A percentile compares a stretch with the other conserved stretches of the same genome.
These are phyloP conservation scores for Thera britannica DNA, from an alignment of 2,888 invertebrate species.

Conservation along the genomic window DNA sequence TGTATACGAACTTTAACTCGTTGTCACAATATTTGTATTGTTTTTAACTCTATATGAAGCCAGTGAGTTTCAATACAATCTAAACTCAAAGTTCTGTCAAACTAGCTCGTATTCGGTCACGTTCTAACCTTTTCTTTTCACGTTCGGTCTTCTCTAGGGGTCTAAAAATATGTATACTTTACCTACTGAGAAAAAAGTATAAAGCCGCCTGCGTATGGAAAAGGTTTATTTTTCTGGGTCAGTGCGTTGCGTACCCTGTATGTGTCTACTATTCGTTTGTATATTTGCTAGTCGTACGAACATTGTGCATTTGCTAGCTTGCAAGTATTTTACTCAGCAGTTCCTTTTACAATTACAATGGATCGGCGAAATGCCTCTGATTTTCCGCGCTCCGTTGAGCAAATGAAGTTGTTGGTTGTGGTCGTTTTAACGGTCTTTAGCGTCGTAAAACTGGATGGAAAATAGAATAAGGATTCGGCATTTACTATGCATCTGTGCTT, in stretches of 20 bases:
- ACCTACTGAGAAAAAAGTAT: no score
- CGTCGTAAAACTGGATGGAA: conserved; percentile 37
- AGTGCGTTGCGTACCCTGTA: background rate
- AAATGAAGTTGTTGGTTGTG: conserved; percentile 34
- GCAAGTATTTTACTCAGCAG: conserved; percentile 7
- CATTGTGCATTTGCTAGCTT: conserved; percentile 14
- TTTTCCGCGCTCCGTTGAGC: conserved; percentile 27
- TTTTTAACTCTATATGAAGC: no score
- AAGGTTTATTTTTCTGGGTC: background rate
- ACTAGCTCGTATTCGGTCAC: no score
- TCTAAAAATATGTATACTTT: no score
- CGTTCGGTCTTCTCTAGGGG: no score
- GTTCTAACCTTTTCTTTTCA: no score
- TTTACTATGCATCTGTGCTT: conserved; percentile 7
- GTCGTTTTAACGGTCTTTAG: conserved; percentile 31
- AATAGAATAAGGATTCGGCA: conserved; percentile 26
- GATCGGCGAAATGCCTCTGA: conserved; percentile 12
- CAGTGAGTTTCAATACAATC: no score
- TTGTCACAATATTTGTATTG: no score
- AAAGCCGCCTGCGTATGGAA: background rate
- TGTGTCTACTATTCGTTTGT: background rate
- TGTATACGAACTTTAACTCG: no score
- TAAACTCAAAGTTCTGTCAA: no score
- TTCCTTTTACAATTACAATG: conserved; percentile 19
- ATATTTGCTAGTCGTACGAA: conserved; percentile 1